A percentile compares a stretch with the other conserved stretches of the same genome.
These are phyloP conservation scores for Zootoca vivipara DNA, from an alignment of 2,113 vertebrate species.

Conservation along the genomic window DNA sequence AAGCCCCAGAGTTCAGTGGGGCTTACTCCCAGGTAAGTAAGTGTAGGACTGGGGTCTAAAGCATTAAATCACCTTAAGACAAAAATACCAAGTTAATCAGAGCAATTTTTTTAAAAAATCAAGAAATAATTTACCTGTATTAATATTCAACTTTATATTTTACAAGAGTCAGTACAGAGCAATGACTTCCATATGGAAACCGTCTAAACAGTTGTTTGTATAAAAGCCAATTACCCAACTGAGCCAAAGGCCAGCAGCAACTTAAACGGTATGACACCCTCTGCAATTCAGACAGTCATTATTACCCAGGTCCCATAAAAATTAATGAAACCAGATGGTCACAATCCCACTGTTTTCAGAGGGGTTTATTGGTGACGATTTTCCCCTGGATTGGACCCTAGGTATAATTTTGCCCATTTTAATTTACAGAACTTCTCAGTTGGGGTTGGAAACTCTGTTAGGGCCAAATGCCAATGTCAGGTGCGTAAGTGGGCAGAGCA, in stretches of 20 bases:
- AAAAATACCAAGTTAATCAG: not conserved
- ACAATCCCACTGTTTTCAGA: not conserved
- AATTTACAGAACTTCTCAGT: no score
- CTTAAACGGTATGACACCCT: not conserved
- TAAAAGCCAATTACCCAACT: not conserved
- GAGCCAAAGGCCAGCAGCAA: not conserved
- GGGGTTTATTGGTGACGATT: not conserved
- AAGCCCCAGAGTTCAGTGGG: not conserved
- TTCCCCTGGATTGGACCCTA: not conserved
- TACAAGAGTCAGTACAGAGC: not conserved
- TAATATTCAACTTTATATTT: not conserved
- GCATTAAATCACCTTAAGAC: not conserved
- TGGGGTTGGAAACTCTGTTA: not conserved
- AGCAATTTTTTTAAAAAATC: not conserved
- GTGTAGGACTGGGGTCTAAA: not conserved
- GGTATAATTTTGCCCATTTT: no score
- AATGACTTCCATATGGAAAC: not conserved
- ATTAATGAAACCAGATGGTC: not conserved
- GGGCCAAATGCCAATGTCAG: not conserved
- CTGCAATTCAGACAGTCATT: not conserved
- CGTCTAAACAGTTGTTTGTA: not conserved
- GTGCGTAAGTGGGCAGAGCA: not conserved
- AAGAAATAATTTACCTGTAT: not conserved
- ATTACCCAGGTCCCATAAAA: not conserved
- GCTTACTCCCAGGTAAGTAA: not conserved